Conservation (phyloP, 2,113 vertebrate species). For the Leptodactylus fuscus region DNA sequence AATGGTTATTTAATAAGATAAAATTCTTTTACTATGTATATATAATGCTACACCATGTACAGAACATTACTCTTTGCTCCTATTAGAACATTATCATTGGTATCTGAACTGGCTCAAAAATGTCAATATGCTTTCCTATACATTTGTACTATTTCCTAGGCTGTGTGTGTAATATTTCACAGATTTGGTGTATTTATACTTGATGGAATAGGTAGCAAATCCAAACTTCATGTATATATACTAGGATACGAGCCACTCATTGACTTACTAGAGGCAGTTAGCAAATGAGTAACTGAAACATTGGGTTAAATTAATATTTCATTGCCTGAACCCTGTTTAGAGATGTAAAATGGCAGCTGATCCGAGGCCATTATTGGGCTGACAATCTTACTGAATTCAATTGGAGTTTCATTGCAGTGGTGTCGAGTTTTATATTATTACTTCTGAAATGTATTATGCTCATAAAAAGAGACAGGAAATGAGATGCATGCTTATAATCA, state of each 20-base stretch:
- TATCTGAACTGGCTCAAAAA: not conserved
- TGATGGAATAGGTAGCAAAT: no score
- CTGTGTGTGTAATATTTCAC: no score
- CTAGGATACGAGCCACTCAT: not conserved
- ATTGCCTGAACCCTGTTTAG: not conserved
- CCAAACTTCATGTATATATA: not conserved
- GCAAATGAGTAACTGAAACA: not conserved
- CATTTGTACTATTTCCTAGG: not conserved
- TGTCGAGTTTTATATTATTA: constrained; percentile 15
- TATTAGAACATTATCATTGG: not conserved
- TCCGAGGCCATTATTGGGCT: not conserved
- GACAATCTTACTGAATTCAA: constrained; percentile 1
- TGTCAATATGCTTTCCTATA: not conserved
- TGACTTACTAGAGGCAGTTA: not conserved
- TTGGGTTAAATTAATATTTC: not conserved
- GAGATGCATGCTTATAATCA: constrained; percentile 14
- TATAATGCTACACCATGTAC: no score
- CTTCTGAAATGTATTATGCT: constrained; percentile 32
- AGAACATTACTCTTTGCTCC: not conserved
- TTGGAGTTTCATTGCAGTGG: constrained; percentile 1
- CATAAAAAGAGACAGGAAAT: constrained; percentile 27
- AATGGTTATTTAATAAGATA: no score
- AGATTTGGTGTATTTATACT: no score
- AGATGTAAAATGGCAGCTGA: not conserved
- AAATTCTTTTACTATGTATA: no score